Evolutionary conservation across 23 tunicate genomes (phyloP).

Genomic region (Trididemnum nubilum): DNA sequence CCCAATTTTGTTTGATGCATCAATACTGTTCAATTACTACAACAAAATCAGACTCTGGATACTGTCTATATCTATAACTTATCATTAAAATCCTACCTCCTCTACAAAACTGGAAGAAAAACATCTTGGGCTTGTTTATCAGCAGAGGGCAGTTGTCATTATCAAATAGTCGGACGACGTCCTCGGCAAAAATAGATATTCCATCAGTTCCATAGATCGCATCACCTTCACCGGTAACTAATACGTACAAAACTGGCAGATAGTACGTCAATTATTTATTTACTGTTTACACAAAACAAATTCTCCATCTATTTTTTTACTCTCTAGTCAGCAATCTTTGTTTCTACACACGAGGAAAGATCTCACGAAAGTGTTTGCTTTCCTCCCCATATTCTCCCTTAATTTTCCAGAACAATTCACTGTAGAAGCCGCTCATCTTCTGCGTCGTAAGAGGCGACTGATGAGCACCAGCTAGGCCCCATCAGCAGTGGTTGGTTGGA

Average conservation of each 20-base stretch:
- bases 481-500: too few relatives aligned
- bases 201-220: constrained; percentile 44
- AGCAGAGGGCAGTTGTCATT: constrained; percentile 47
- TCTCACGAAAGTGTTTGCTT: not conserved
- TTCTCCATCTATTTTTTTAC: not conserved
- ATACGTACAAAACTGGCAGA: not conserved
- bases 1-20: too few relatives aligned
- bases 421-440: too few relatives aligned
- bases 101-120: constrained; percentile 69
- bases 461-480: too few relatives aligned
- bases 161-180: constrained; percentile 45
- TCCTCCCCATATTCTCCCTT: too few relatives aligned
- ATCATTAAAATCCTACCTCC: constrained; percentile 16
- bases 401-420: too few relatives aligned
- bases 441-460: too few relatives aligned
- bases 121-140: constrained; percentile 56
- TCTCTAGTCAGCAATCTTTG: not conserved
- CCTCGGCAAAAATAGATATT: constrained; percentile 15
- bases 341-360: not conserved
- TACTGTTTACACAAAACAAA: too few relatives aligned
- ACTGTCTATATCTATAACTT: not conserved
- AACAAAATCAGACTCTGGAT: too few relatives aligned
- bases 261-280: not conserved
- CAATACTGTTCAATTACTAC: too few relatives aligned
- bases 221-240: constrained; percentile 23